Base-by-base conservation (phyloP, 2,888 invertebrate species). In the Xestoiulus laeticollis region DNA sequence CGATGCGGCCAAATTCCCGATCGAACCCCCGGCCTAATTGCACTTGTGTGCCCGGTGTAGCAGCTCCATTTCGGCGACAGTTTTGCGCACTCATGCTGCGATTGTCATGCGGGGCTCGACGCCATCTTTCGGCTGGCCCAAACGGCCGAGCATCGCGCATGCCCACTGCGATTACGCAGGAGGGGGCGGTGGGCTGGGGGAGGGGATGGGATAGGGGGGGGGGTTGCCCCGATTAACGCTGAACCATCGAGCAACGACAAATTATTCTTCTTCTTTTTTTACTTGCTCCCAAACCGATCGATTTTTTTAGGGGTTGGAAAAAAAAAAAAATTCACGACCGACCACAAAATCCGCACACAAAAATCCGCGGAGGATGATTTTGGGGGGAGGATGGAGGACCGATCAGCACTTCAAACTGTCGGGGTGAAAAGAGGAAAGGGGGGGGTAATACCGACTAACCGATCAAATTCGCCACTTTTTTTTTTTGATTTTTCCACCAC, bases 71-170 rank as follows among this genome's bases (percentile, higher is more conserved):
- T 87, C 48, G 87, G 48, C 87, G 33, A 87, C 82, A 22, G 38
- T 53, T 87, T n/a, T 83, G 82, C 83, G 87, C 83, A 82, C 87
- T 87, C 87, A 87, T 87, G 83, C 87, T 87, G 87, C 78, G 33
- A 43, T 43, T 8, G 83, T 87, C 87, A 86, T 33, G 43, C 85
- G 32, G 32, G 44, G 22, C n/a, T 32, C n/a, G 82, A 32, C 87
- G 87, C 87, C 87, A 87, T 87, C 38, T 87, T 87, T 78, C 82
- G 83, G 83, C 59, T 68, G 87, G 59, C 78, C 78, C 32, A 33
- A 78, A 30, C n/a, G 32, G 32, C 38, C 26, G 30, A 48, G 48
- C 86, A 86, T 86, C 26, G 86, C 86, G 86, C 86, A 86, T 86
- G 86, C 86, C 53, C 86, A 22, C 19, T 38, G 43, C 85, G 26